Conservation (phyloP, 2,113 vertebrate genomes). For the Apaloderma vittatum region DNA sequence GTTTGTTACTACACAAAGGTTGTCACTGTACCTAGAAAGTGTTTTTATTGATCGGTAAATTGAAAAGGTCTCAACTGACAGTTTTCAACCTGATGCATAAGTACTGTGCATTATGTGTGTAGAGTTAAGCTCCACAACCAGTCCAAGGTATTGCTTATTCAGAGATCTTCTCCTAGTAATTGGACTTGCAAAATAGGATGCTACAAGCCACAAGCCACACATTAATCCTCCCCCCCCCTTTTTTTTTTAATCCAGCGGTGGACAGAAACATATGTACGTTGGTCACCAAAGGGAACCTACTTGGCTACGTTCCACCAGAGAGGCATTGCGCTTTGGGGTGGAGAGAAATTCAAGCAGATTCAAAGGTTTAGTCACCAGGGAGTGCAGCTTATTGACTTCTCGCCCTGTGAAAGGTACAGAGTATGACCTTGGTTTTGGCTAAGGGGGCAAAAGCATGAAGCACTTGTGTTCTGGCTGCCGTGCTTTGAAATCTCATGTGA, state of each 20-base stretch:
- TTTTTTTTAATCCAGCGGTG: slow-evolving; percentile 83
- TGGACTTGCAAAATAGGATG: background rate
- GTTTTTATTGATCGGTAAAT: background rate
- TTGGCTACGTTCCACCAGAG: slow-evolving; percentile 96
- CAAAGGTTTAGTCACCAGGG: slow-evolving; percentile 97
- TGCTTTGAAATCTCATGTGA: background rate
- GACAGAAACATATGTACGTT: slow-evolving; percentile 97
- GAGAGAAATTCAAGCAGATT: slow-evolving; percentile 99
- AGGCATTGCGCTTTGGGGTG: slow-evolving; percentile 97
- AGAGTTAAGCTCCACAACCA: background rate
- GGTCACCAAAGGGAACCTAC: slow-evolving; percentile 98
- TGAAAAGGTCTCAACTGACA: background rate
- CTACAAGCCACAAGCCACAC: background rate
- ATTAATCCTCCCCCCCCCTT: background rate
- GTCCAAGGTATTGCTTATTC: background rate
- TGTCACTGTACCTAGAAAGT: background rate
- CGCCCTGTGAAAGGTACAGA: slow-evolving; percentile 94
- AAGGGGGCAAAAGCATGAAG: background rate
- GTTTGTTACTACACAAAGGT: background rate
- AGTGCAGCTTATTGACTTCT: slow-evolving; percentile 98
- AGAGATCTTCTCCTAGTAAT: background rate
- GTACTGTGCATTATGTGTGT: background rate
- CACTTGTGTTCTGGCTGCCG: fast-evolving
- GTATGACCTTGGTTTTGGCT: fast-evolving
- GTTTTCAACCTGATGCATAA: background rate